Base-by-base conservation (phyloP, 2,888 invertebrate species). In the Lithophane semibrunnea region DNA sequence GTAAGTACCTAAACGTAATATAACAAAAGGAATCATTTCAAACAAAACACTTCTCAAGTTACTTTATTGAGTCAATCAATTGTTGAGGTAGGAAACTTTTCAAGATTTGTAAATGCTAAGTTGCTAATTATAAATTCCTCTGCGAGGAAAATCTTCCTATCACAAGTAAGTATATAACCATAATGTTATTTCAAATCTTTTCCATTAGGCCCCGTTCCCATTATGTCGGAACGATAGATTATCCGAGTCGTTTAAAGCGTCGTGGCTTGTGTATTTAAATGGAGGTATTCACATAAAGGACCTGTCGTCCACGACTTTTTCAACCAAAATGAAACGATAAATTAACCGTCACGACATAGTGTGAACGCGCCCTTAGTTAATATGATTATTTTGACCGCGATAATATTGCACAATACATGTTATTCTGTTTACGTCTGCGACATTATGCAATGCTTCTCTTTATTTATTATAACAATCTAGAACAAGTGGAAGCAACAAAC, bases 341-440 rank as follows among this genome's bases (percentile, higher is more conserved):
- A 29, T 29, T 29, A 29, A 29, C 29, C 29, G 29, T 29, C 29
- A 29, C 29, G 29, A 29, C 29, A 29, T 29, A 29, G 29, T 29
- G 29, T 29, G 29, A 29, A 29, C 29, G 29, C 29, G 29, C 29
- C 29, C 29, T 29, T 29, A 29, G 2, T 52, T 60, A 37, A 16
- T 42, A 64, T 47, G 21, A 58, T 58, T 64, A 66, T 69, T 58
- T 63, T 54, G 58, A 65, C 65, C 64, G 49, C 60, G 42, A 71
- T 18, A 54, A 42, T 69, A 72, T 82, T 70, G 58, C 78, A 61
- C 60, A 85, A 73, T 18, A 21, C 56, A 63, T 58, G 49, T 83
- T 58, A 52, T 70, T 61, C 24, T 79, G 75, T 86, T 79, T 75
- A 79, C 60, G 16, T 66, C 69, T 69, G 24, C 24, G 16, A 58